Percentiles rank a stretch among this genome's conserved stretches.
These are phyloP conservation scores for Lochmaea crataegi DNA, from an alignment of 2,888 invertebrate species.

Conservation along the genomic window DNA sequence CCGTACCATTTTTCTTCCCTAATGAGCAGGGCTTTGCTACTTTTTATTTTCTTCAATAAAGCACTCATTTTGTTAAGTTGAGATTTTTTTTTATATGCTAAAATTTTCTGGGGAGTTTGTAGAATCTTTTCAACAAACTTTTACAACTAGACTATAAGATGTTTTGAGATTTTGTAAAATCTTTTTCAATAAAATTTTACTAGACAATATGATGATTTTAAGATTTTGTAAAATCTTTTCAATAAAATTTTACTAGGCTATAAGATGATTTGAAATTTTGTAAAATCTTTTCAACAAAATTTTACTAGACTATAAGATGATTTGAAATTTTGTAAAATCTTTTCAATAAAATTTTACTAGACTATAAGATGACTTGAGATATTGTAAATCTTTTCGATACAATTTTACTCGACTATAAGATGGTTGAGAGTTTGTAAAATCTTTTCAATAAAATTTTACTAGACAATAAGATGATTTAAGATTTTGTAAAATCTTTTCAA, in stretches of 20 bases:
- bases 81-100: no score
- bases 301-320: neutral
- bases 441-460: conserved; percentile 2
- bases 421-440: neutral
- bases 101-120: no score
- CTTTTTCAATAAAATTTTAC: neutral
- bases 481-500: no score
- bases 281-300: neutral
- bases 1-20: neutral
- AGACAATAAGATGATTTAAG: neutral
- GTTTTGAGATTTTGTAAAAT: neutral
- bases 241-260: neutral
- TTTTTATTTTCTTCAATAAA: no score
- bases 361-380: neutral
- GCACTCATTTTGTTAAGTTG: no score
- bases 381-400: neutral
- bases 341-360: no score
- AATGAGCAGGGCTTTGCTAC: neutral
- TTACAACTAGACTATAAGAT: neutral
- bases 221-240: neutral
- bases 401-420: neutral
- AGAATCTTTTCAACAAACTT: no score
- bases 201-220: neutral
- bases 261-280: neutral
- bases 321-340: no score